phyloP scores from a whole-genome alignment of 2,797 vertebrate species.

The Pitangus sulphuratus region DNA sequence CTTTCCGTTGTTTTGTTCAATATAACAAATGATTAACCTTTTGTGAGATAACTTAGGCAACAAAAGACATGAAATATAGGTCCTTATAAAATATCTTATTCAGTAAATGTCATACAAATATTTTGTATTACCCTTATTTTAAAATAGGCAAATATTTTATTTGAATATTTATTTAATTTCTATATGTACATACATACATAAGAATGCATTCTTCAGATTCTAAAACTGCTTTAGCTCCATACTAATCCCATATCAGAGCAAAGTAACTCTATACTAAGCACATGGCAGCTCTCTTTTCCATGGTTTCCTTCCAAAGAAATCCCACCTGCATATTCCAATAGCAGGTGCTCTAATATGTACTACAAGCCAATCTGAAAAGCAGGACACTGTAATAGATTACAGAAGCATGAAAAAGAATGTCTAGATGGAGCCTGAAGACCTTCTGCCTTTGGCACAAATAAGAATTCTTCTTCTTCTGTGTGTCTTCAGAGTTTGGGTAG shows the following conservation, averaged over 20 bases:
- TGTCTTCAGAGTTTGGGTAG: not conserved
- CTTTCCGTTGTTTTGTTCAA: not conserved
- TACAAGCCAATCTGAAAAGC: not conserved
- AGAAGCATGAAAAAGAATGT: not conserved
- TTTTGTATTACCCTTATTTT: not conserved
- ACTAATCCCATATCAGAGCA: not conserved
- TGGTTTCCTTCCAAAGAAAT: not conserved
- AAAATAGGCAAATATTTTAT: not conserved
- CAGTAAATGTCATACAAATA: rapidly evolving
- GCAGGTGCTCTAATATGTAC: not conserved
- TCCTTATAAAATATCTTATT: not conserved
- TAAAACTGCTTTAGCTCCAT: not conserved
- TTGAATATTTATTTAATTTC: not conserved
- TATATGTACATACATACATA: not conserved
- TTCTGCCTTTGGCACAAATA: not conserved
- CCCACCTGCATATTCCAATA: not conserved
- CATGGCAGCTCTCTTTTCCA: not conserved
- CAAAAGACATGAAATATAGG: not conserved
- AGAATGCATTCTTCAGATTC: not conserved
- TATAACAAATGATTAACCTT: not conserved
- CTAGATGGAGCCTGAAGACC: not conserved
- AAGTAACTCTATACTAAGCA: not conserved
- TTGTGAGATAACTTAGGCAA: not conserved
- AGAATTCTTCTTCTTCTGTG: not conserved
- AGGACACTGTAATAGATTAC: not conserved